A percentile compares a stretch with the other conserved stretches of the same genome.
phyloP scores from a whole-genome alignment of 2,888 invertebrate species.

The Cosmia pyralina region DNA sequence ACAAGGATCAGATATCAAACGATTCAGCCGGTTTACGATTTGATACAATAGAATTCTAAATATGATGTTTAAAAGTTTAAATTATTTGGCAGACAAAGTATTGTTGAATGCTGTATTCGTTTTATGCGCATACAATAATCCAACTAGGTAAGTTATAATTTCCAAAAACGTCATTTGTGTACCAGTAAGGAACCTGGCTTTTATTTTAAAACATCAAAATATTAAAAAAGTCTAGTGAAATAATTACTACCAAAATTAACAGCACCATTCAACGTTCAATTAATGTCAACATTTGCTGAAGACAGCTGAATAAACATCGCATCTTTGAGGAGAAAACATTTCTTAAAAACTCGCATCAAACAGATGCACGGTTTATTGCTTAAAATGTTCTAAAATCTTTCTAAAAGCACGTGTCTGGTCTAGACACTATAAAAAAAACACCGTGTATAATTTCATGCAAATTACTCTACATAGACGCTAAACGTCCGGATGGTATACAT shows the following conservation, averaged over 20 bases:
- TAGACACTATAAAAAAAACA: conserved; percentile 49
- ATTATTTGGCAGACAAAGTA: too few species aligned
- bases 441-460: conserved; percentile 71
- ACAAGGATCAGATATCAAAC: conserved; percentile 1
- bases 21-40: neutral
- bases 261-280: conserved; percentile 15
- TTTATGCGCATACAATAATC: too few species aligned
- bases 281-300: conserved; percentile 36
- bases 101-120: too few species aligned
- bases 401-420: conserved; percentile 53
- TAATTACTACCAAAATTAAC: conserved; percentile 26
- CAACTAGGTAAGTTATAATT: too few species aligned
- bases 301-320: conserved; percentile 45
- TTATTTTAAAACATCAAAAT: neutral
- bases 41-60: too few species aligned
- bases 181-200: neutral
- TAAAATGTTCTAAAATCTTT: conserved; percentile 33
- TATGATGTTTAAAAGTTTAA: too few species aligned
- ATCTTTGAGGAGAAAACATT: conserved; percentile 15
- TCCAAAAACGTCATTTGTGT: neutral
- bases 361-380: neutral
- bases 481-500: conserved; percentile 44
- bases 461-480: conserved; percentile 59
- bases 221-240: neutral
- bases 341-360: conserved; percentile 7